Percentiles rank a stretch among this genome's conserved stretches.
These are phyloP conservation scores for Heterotilapia buettikoferi DNA, from an alignment of 2,113 vertebrate genomes.

Conservation along the genomic window DNA sequence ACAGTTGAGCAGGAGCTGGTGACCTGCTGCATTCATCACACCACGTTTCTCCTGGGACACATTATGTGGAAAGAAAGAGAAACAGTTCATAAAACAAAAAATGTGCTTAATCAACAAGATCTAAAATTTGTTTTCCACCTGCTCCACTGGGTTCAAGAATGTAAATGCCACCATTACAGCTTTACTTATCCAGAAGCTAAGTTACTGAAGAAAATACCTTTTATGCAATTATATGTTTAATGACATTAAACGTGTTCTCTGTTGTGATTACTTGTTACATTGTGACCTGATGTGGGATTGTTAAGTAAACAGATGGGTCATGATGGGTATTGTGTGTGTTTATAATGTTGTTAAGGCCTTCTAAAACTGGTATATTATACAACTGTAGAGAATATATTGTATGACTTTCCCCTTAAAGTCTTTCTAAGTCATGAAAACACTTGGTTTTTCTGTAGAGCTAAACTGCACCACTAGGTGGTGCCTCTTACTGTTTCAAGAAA, in stretches of 20 bases:
- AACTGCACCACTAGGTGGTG: not conserved
- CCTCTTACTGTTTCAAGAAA: not conserved
- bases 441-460: not conserved
- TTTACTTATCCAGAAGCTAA: not conserved
- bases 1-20: constrained; percentile 90
- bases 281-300: not conserved
- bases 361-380: not conserved
- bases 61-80: not conserved
- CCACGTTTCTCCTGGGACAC: constrained; percentile 87
- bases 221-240: not conserved
- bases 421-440: not conserved
- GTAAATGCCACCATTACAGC: not conserved
- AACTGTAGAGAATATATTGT: not conserved
- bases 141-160: not conserved
- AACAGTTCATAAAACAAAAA: not conserved
- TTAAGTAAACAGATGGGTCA: not conserved
- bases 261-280: not conserved
- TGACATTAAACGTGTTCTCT: not conserved
- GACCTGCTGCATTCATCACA: constrained; percentile 85
- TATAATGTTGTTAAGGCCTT: not conserved
- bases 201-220: not conserved
- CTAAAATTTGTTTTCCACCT: not conserved
- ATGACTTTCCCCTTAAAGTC: not conserved
- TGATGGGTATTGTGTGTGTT: not conserved
- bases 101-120: not conserved